A percentile compares a stretch with the other conserved stretches of the same genome.
phyloP scores from a whole-genome alignment of 2,888 invertebrate genomes.

The Epinotia demarniana region DNA sequence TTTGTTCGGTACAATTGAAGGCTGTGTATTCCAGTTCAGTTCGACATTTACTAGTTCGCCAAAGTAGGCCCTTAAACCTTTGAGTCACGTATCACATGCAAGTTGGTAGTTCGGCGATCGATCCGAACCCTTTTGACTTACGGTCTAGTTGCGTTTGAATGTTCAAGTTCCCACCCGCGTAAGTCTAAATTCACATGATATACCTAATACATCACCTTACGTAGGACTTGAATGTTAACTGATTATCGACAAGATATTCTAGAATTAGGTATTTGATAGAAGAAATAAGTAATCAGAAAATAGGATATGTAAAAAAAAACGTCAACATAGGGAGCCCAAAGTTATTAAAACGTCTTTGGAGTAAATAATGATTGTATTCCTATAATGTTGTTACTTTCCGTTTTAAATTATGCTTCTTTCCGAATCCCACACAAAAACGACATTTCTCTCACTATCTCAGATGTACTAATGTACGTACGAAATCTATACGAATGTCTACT shows the following conservation, averaged over 20 bases:
- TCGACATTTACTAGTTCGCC: slow-evolving; percentile 29
- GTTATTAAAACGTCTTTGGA: too few species aligned
- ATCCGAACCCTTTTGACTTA: slow-evolving; percentile 30
- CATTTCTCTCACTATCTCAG: too few species aligned
- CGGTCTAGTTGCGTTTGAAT: slow-evolving; percentile 15
- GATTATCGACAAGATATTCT: too few species aligned
- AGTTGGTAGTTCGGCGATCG: slow-evolving; percentile 31
- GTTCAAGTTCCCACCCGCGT: background rate
- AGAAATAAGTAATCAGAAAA: background rate
- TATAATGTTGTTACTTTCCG: too few species aligned
- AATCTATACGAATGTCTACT: too few species aligned
- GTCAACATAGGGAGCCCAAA: too few species aligned
- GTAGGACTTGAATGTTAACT: too few species aligned
- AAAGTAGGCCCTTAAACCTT: slow-evolving; percentile 42
- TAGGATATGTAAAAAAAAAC: background rate
- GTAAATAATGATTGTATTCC: too few species aligned
- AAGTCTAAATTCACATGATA: background rate
- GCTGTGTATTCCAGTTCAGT: slow-evolving; percentile 37
- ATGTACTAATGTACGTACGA: too few species aligned
- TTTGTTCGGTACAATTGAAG: slow-evolving; percentile 35
- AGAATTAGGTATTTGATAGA: background rate
- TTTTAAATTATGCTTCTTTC: too few species aligned
- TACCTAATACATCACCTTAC: too few species aligned
- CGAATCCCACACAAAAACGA: too few species aligned
- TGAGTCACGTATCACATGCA: slow-evolving; percentile 41